A percentile compares a stretch with the other conserved stretches of the same genome.
Conservation (phyloP, 2,888 invertebrate species). For the Adelognathus sp. region DNA sequence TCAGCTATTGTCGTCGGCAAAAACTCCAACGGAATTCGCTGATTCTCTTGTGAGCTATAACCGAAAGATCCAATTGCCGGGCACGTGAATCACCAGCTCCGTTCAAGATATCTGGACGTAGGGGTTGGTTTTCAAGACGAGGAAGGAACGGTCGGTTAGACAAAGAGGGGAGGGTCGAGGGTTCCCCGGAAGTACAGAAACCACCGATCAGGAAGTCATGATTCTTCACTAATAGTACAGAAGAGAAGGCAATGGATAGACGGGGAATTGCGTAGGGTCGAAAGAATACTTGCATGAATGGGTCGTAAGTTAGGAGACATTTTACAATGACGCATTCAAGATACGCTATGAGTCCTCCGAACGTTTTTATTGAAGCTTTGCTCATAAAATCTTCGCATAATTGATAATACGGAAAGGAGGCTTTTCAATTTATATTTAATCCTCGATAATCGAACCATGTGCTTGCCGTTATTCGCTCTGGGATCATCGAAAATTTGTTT, state of each 20-base stretch:
- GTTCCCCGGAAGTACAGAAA: not conserved
- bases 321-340: not conserved
- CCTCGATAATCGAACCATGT: not conserved
- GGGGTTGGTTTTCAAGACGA: too few species aligned
- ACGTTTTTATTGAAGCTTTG: not conserved
- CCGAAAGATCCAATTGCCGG: conserved; percentile 15
- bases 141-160: too few species aligned
- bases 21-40: too few species aligned
- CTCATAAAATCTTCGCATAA: not conserved
- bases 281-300: not conserved
- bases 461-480: not conserved
- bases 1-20: too few species aligned
- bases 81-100: not conserved
- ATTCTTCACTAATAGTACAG: not conserved
- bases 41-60: not conserved
- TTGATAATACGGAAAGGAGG: not conserved
- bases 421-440: conserved; percentile 8
- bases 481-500: conserved; percentile 23
- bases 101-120: not conserved
- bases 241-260: not conserved
- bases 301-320: not conserved
- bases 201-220: not conserved
- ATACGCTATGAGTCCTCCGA: not conserved
- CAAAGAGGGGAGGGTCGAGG: not conserved
- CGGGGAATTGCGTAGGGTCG: not conserved